These are phyloP conservation scores for Peromyscus eremicus DNA, from an alignment of 2,797 vertebrate species.

Conservation along the genomic window DNA sequence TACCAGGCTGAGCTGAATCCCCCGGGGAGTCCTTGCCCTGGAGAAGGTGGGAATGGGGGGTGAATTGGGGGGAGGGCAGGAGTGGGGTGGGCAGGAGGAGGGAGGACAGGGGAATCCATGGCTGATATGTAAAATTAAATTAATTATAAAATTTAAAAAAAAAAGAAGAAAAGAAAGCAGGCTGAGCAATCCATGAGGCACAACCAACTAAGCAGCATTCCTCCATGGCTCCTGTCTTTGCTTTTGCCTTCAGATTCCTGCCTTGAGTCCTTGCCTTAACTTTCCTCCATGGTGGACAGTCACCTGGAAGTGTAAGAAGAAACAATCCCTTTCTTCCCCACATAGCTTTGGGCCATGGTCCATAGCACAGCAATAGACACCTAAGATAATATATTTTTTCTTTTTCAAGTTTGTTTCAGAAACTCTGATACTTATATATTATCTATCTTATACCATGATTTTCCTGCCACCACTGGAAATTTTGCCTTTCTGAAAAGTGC, in stretches of 20 bases:
- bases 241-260: neutral
- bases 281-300: neutral
- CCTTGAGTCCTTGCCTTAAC: neutral
- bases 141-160: too few relatives aligned
- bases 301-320: neutral
- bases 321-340: neutral
- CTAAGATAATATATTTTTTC: neutral
- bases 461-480: neutral
- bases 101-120: too few relatives aligned
- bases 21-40: too few relatives aligned
- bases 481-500: neutral
- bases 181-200: neutral
- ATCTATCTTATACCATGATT: neutral
- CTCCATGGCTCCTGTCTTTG: neutral
- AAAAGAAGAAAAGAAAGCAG: neutral
- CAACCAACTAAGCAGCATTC: neutral
- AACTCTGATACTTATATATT: neutral
- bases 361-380: neutral
- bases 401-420: neutral
- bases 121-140: too few relatives aligned
- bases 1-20: too few relatives aligned
- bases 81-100: too few relatives aligned
- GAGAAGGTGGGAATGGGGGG: too few relatives aligned
- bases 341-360: neutral
- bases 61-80: too few relatives aligned